Percentiles rank a stretch among this genome's conserved stretches.
These are phyloP conservation scores for Electrophaes corylata DNA, from an alignment of 2,888 invertebrate species.

Conservation along the genomic window DNA sequence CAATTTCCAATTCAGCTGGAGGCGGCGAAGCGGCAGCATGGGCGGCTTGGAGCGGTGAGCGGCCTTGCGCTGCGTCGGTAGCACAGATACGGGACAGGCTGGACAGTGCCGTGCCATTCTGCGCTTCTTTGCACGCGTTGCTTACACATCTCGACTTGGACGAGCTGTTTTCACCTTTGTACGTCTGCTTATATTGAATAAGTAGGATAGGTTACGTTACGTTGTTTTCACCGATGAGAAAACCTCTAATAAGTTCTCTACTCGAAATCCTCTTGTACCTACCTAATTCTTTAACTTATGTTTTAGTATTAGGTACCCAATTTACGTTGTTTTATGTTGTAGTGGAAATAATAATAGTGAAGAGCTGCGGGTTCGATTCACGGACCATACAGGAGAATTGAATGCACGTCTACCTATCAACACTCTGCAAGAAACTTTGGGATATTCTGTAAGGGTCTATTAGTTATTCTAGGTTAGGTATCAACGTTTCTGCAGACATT, in stretches of 20 bases:
- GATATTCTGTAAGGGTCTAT: slow-evolving; percentile 74
- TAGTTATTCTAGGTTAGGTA: too few relatives aligned
- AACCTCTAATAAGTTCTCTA: too few relatives aligned
- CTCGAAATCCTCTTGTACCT: too few relatives aligned
- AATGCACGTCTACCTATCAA: slow-evolving; percentile 83
- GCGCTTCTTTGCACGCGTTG: slow-evolving; percentile 87
- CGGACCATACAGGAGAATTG: slow-evolving; percentile 89
- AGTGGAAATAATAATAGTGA: slow-evolving; percentile 12
- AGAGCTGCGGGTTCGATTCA: slow-evolving; percentile 86
- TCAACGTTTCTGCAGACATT: not conserved
- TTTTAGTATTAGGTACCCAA: too few relatives aligned
- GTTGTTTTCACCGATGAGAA: too few relatives aligned
- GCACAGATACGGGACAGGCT: slow-evolving; percentile 64
- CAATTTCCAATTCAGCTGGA: slow-evolving; percentile 45
- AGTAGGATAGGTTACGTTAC: too few relatives aligned
- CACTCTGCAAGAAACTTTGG: slow-evolving; percentile 84
- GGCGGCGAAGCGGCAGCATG: slow-evolving; percentile 75
- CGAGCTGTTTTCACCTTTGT: slow-evolving; percentile 66
- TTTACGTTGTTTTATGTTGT: too few relatives aligned
- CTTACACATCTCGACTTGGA: slow-evolving; percentile 90
- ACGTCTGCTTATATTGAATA: slow-evolving; percentile 32
- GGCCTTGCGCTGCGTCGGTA: slow-evolving; percentile 60
- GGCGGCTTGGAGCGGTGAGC: slow-evolving; percentile 75
- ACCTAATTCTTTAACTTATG: too few relatives aligned
- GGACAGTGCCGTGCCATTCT: slow-evolving; percentile 83